These are phyloP conservation scores for Panagrolaimus sp. DNA, from an alignment of 1,140 invertebrate genomes.

Conservation along the genomic window DNA sequence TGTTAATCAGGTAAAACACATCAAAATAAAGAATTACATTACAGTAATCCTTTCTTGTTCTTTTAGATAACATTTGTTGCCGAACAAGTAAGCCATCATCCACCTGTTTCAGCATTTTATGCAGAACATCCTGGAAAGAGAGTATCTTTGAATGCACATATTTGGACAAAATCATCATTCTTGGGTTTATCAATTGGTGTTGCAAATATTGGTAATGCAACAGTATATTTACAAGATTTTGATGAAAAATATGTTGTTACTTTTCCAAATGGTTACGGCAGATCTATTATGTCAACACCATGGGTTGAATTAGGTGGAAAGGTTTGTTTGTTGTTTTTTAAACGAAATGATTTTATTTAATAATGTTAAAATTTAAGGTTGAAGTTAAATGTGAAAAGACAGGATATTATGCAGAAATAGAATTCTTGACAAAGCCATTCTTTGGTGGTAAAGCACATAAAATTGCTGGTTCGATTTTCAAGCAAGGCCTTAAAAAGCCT, in stretches of 20 bases:
- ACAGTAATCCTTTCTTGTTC: background rate
- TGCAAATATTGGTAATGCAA: constrained; percentile 62
- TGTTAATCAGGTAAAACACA: constrained; percentile 42
- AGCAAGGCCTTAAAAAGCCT: constrained; percentile 76
- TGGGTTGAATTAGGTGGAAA: constrained; percentile 64
- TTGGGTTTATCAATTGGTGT: constrained; percentile 64
- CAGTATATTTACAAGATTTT: constrained; percentile 60
- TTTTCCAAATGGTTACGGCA: constrained; percentile 64
- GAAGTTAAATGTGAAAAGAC: constrained; percentile 61
- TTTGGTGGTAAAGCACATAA: constrained; percentile 63
- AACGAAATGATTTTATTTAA: background rate
- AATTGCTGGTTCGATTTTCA: constrained; percentile 59
- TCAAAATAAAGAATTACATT: background rate
- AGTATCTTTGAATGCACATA: constrained; percentile 62
- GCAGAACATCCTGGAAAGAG: constrained; percentile 61
- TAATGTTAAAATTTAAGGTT: constrained; percentile 34
- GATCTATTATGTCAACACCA: constrained; percentile 63
- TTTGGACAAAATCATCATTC: constrained; percentile 65
- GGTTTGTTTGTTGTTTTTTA: constrained; percentile 42
- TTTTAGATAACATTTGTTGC: constrained; percentile 70
- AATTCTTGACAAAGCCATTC: constrained; percentile 64
- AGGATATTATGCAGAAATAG: constrained; percentile 62
- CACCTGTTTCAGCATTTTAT: constrained; percentile 69
- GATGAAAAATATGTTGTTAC: constrained; percentile 63
- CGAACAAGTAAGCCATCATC: constrained; percentile 98